Percentiles rank a stretch among this genome's conserved stretches.
Evolutionary conservation across 2,113 vertebrate genomes (phyloP).

Genomic region (Lagopus leucura): DNA sequence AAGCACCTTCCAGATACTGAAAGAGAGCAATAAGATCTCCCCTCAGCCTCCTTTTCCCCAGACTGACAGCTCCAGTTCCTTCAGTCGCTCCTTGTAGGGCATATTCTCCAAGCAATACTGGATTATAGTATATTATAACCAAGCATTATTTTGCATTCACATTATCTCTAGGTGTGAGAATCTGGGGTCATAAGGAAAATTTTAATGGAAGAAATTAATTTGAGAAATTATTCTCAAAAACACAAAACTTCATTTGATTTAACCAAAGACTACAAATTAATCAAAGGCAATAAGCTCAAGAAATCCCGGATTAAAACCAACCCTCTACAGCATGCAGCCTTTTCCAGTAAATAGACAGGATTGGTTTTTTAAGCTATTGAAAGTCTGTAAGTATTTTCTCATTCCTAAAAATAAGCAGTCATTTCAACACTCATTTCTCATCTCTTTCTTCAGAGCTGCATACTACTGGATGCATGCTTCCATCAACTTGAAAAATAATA

Average conservation of each 20-base stretch:
- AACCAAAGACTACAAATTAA: neutral
- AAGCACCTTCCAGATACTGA: no score
- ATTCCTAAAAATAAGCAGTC: neutral
- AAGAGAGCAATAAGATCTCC: no score
- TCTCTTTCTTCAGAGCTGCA: neutral
- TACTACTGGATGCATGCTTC: neutral
- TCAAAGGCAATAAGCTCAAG: neutral
- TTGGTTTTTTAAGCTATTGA: neutral
- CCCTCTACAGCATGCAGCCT: neutral
- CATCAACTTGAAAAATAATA: neutral
- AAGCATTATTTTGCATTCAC: neutral
- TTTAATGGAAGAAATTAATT: neutral
- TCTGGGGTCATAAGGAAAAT: neutral
- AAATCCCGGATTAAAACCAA: neutral
- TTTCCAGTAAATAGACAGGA: neutral
- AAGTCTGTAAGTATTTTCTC: neutral
- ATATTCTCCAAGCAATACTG: no score
- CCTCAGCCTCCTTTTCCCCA: no score
- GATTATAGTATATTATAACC: neutral
- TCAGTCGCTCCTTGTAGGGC: no score
- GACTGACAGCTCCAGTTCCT: no score
- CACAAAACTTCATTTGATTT: neutral
- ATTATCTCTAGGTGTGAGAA: neutral
- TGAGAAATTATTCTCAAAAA: no score
- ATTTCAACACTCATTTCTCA: neutral